Conservation (phyloP, 2,797 vertebrate species). For the Miichthys miiuy region DNA sequence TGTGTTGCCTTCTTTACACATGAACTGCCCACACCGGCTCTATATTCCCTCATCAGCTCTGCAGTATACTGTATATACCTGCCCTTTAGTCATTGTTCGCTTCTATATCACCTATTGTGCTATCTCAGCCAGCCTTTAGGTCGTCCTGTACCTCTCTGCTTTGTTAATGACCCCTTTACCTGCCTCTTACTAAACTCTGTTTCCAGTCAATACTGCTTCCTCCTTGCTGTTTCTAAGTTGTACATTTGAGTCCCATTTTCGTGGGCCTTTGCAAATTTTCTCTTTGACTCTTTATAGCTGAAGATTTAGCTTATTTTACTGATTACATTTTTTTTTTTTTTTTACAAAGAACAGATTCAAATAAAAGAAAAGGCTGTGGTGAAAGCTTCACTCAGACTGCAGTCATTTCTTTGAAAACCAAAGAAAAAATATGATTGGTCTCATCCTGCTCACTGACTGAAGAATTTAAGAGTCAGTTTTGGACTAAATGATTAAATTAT, state of each 20-base stretch:
- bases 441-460: not conserved
- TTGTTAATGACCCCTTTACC: not conserved
- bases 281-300: not conserved
- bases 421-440: not conserved
- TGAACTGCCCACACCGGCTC: conserved; percentile 1
- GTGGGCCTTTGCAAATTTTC: not conserved
- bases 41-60: not conserved
- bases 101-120: too few relatives aligned
- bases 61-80: not conserved
- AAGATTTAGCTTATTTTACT: not conserved
- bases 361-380: not conserved
- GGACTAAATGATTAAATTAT: not conserved
- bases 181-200: not conserved
- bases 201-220: not conserved
- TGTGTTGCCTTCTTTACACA: not conserved
- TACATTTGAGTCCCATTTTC: not conserved
- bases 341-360: not conserved
- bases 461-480: not conserved
- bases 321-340: not conserved
- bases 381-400: not conserved
- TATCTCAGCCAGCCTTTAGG: not conserved
- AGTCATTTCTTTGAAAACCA: not conserved
- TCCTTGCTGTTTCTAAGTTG: not conserved
- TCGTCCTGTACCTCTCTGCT: not conserved
- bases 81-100: not conserved